phyloP scores from a whole-genome alignment of 1,140 invertebrate species.

The Calycopis cecrops region DNA sequence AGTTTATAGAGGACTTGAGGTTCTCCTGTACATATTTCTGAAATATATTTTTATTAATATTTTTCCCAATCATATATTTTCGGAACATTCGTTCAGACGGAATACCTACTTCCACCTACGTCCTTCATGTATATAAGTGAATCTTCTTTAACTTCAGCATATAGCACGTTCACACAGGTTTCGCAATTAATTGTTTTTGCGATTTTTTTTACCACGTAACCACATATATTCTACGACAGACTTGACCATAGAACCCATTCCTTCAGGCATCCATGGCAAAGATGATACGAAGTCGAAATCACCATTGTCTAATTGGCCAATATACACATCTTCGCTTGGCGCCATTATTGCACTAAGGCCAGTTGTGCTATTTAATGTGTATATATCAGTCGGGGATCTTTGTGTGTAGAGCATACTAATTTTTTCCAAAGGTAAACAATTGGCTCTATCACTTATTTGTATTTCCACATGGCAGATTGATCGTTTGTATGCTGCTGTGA shows the following conservation, averaged over 20 bases:
- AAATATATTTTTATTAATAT: too few species aligned
- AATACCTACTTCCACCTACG: too few species aligned
- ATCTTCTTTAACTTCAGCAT: too few species aligned
- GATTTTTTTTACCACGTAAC: too few species aligned
- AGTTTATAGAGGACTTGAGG: too few species aligned
- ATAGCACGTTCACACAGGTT: too few species aligned
- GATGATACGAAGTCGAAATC: background rate
- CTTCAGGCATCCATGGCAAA: constrained; percentile 3
- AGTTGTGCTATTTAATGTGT: background rate
- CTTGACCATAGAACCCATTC: background rate
- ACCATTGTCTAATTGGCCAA: background rate
- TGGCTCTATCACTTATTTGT: constrained; percentile 8
- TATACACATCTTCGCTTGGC: background rate
- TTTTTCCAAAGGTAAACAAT: constrained; percentile 4
- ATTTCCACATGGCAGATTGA: background rate
- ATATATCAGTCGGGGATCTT: background rate
- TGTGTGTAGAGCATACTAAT: constrained; percentile 6
- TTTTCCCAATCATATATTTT: too few species aligned
- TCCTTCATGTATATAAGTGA: too few species aligned
- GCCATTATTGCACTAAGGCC: background rate
- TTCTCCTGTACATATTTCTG: too few species aligned
- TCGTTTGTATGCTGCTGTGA: background rate
- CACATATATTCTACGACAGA: too few species aligned
- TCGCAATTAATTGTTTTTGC: too few species aligned
- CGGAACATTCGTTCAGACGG: too few species aligned